Conservation (phyloP, 2,113 vertebrate species). For the Cavia aperea region DNA sequence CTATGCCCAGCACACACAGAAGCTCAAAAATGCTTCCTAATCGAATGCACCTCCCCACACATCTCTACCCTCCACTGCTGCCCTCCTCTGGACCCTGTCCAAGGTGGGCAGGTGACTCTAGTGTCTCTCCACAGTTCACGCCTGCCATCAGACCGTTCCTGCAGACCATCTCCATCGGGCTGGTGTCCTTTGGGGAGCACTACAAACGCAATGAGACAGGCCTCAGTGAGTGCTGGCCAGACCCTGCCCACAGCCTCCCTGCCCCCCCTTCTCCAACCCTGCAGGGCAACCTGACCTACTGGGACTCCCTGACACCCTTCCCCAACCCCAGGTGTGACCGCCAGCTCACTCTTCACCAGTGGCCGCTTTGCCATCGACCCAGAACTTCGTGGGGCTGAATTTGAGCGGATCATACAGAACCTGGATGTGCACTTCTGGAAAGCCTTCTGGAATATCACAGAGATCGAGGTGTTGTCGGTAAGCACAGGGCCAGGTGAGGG, state of each 20-base stretch:
- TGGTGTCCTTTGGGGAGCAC: slow-evolving; percentile 91
- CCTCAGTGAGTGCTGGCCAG: slow-evolving; percentile 78
- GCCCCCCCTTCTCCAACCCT: slow-evolving; percentile 31
- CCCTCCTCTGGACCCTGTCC: background rate
- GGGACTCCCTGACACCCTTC: background rate
- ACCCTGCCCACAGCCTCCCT: background rate
- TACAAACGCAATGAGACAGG: slow-evolving; percentile 86
- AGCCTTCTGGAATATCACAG: slow-evolving; percentile 90
- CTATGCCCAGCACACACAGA: background rate
- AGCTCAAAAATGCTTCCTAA: background rate
- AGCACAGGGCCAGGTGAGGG: background rate
- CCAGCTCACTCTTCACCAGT: slow-evolving; percentile 88
- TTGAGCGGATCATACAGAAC: slow-evolving; percentile 89
- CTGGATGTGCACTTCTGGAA: slow-evolving; percentile 93
- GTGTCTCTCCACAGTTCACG: slow-evolving; percentile 78
- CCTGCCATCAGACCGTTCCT: slow-evolving; percentile 88
- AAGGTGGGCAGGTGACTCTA: background rate
- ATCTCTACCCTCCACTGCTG: background rate
- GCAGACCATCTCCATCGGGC: slow-evolving; percentile 88
- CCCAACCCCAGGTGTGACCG: slow-evolving; percentile 80
- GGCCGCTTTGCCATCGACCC: slow-evolving; percentile 91
- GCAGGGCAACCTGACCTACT: slow-evolving; percentile 59
- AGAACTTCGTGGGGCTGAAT: slow-evolving; percentile 86
- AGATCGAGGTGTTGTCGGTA: slow-evolving; percentile 88
- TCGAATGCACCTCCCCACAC: background rate